Conservation (phyloP, 1,140 invertebrate genomes). For the Rhopalosiphum padi region DNA sequence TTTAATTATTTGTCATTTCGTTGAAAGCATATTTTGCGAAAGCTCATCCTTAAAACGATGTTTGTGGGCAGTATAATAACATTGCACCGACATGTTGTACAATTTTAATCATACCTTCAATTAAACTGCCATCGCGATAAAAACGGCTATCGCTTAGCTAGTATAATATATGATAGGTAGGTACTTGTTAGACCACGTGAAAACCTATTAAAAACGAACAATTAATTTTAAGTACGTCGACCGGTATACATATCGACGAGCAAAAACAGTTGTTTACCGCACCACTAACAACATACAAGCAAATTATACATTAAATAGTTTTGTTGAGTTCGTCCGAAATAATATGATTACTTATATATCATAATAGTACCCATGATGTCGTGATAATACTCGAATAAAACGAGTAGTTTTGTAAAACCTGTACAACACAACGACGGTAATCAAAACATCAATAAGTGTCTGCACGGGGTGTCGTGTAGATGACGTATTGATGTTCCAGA, state of each 20-base stretch:
- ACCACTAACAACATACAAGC: background rate
- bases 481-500: background rate
- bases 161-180: background rate
- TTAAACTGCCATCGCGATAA: background rate
- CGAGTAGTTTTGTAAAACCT: background rate
- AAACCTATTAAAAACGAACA: background rate
- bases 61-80: background rate
- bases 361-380: background rate
- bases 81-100: background rate
- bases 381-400: background rate
- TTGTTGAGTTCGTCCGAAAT: background rate
- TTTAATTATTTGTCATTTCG: background rate
- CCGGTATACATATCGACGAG: background rate
- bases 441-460: background rate
- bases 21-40: background rate
- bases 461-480: background rate
- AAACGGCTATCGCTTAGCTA: background rate
- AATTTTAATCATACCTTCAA: background rate
- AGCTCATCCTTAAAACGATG: background rate
- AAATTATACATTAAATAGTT: background rate
- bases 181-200: background rate
- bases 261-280: background rate
- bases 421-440: background rate
- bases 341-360: background rate
- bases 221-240: constrained; percentile 1